Evolutionary conservation across 2,797 vertebrate genomes (phyloP).

Genomic region (Decapterus maruadsi): DNA sequence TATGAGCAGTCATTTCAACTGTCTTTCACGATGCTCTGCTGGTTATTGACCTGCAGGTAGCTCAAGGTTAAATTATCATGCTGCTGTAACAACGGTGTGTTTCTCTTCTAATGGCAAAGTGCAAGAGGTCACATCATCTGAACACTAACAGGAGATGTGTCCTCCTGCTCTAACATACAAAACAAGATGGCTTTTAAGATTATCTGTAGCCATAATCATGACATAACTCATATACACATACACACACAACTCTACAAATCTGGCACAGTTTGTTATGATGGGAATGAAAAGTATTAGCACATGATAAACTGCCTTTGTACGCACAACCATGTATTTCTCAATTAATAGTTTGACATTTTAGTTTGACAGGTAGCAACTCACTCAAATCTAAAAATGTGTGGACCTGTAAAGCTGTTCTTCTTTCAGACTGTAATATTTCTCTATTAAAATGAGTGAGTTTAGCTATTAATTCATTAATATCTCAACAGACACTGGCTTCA

Average conservation of each 20-base stretch:
- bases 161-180: not conserved
- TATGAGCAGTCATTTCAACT: conserved; percentile 44
- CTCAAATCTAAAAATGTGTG: not conserved
- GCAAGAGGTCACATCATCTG: conserved; percentile 7
- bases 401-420: not conserved
- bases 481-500: no score
- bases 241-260: no score
- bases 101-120: conserved; percentile 6
- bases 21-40: conserved; percentile 25
- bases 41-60: conserved; percentile 32
- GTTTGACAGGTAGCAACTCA: no score
- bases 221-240: not conserved
- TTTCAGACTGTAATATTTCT: not conserved
- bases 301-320: not conserved
- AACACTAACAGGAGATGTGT: not conserved
- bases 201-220: not conserved
- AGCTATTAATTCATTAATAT: no score
- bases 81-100: not conserved
- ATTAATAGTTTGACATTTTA: not conserved
- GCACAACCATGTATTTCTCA: not conserved
- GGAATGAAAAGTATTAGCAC: not conserved
- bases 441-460: not conserved
- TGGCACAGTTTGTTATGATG: no score
- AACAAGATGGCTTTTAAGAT: not conserved
- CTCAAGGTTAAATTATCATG: conserved; percentile 32